A percentile compares a stretch with the other conserved stretches of the same genome.
These are phyloP conservation scores for Pelodiscus sinensis DNA, from an alignment of 2,113 vertebrate species.

Conservation along the genomic window DNA sequence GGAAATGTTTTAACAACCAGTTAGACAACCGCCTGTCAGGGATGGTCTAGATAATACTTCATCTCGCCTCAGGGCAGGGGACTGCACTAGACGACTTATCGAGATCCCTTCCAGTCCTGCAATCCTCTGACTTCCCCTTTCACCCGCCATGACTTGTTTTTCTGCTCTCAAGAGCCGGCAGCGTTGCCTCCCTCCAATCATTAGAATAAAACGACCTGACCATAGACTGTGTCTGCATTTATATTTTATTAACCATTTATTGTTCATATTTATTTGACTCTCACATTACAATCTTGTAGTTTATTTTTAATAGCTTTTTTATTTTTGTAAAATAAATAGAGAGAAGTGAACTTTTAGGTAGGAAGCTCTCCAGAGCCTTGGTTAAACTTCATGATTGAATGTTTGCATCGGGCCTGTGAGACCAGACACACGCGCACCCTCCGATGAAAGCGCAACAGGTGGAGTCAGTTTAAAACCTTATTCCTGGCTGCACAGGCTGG, in stretches of 20 bases:
- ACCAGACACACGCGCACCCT: not conserved
- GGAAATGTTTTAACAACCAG: not conserved
- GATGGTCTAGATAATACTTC: not conserved
- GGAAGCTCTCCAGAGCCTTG: constrained; percentile 56
- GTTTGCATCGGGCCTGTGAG: constrained; percentile 55
- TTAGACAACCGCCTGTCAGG: not conserved
- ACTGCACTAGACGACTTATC: not conserved
- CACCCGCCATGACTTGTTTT: not conserved
- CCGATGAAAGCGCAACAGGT: not conserved
- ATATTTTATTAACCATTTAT: constrained; percentile 78
- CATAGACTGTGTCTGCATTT: not conserved
- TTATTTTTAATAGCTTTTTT: constrained; percentile 34
- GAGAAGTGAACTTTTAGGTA: constrained; percentile 67
- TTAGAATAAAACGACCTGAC: not conserved
- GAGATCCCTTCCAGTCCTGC: not conserved
- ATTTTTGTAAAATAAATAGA: constrained; percentile 82
- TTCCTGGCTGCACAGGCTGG: not conserved
- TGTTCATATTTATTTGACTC: constrained; percentile 57
- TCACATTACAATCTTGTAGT: constrained; percentile 65
- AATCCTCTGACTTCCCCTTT: not conserved
- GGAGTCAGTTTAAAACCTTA: not conserved
- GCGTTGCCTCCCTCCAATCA: not conserved
- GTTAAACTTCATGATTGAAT: constrained; percentile 78
- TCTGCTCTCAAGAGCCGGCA: not conserved
- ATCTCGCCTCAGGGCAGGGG: not conserved